Percentiles rank a stretch among this genome's conserved stretches.
Conservation (phyloP, 2,797 vertebrate species). For the Sebastes diploproa region DNA sequence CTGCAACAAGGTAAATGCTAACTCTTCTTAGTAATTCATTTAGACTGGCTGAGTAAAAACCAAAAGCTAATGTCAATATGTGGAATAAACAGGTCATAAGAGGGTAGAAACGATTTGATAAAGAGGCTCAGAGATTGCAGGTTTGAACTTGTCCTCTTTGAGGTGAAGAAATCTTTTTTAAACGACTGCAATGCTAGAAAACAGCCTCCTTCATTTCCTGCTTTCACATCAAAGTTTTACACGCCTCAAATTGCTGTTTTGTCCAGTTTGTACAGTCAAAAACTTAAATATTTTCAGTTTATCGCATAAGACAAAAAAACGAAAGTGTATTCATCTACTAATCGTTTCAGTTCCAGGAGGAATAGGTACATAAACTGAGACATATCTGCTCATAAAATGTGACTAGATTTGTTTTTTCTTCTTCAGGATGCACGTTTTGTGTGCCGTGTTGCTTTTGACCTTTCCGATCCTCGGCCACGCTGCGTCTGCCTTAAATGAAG, state of each 20-base stretch:
- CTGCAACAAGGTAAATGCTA: constrained; percentile 39
- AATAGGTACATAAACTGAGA: neutral
- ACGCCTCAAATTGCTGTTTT: neutral
- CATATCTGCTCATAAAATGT: neutral
- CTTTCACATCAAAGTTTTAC: neutral
- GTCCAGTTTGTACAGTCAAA: neutral
- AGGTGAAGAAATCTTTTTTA: neutral
- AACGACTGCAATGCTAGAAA: neutral
- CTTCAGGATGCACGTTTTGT: constrained; percentile 53
- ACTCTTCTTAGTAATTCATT: neutral
- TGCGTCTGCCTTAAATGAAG: constrained; percentile 5
- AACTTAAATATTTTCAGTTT: neutral
- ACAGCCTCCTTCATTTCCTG: neutral
- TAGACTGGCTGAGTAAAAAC: neutral
- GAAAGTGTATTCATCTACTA: neutral
- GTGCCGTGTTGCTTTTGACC: neutral
- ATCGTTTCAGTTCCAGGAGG: neutral
- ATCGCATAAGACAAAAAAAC: neutral
- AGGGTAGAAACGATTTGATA: neutral
- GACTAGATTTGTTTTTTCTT: neutral
- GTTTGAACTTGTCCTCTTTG: constrained; percentile 13
- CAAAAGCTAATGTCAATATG: neutral
- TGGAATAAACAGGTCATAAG: neutral
- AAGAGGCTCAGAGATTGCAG: neutral
- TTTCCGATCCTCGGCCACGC: neutral